Percentiles rank a stretch among this genome's conserved stretches.
Conservation (phyloP, 2,888 invertebrate species). For the Harmothoe impar region DNA sequence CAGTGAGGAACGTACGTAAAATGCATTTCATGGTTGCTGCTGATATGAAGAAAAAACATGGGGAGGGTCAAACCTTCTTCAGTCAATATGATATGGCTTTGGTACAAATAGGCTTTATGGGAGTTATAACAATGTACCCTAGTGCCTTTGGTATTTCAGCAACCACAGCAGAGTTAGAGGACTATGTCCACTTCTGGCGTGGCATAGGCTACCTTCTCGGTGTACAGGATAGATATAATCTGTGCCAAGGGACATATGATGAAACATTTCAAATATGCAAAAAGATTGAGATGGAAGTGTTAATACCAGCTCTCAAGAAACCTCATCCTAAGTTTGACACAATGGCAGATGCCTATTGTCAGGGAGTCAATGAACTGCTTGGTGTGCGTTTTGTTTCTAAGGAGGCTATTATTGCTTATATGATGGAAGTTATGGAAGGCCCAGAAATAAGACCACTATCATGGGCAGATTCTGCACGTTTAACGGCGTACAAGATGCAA, state of each 20-base stretch:
- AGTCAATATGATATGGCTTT: conserved; percentile 93
- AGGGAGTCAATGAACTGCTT: conserved; percentile 71
- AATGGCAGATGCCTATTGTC: conserved; percentile 77
- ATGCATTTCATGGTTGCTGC: conserved; percentile 85
- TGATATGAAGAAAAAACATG: conserved; percentile 74
- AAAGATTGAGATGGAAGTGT: conserved; percentile 75
- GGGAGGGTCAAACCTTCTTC: conserved; percentile 81
- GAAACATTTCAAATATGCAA: conserved; percentile 74
- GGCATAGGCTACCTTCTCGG: conserved; percentile 92
- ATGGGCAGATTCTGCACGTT: conserved; percentile 45
- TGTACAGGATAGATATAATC: conserved; percentile 87
- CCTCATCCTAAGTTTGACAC: conserved; percentile 75
- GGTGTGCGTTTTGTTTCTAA: conserved; percentile 64
- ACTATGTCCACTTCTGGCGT: conserved; percentile 92
- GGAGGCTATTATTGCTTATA: conserved; percentile 71
- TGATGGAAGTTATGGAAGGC: conserved; percentile 66
- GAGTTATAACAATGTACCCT: conserved; percentile 87
- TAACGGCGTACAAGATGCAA: background rate
- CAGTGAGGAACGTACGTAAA: conserved; percentile 83
- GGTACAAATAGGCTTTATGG: conserved; percentile 94
- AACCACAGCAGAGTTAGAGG: conserved; percentile 88
- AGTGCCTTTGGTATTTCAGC: conserved; percentile 88
- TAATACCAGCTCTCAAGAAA: conserved; percentile 73
- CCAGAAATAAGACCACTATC: background rate
- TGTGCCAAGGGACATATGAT: conserved; percentile 74